A percentile compares a stretch with the other conserved stretches of the same genome.
Conservation (phyloP, 1,140 invertebrate species). For the Acromyrmex heyeri region DNA sequence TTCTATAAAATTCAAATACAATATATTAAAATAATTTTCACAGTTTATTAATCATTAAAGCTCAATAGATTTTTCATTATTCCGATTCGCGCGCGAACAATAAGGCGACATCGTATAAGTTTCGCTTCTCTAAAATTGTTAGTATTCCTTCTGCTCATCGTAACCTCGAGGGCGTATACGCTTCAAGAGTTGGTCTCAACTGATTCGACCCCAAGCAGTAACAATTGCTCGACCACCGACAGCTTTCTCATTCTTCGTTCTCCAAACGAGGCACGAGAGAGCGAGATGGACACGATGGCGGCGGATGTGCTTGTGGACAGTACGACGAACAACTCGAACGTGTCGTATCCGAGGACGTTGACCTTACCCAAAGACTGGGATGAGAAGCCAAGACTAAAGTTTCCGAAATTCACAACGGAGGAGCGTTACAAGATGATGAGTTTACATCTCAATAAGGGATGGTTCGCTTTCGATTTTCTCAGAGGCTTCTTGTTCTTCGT, state of each 20-base stretch:
- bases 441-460: constrained; percentile 86
- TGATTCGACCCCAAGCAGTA: constrained; percentile 63
- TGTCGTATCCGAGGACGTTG: constrained; percentile 79
- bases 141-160: constrained; percentile 71
- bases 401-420: constrained; percentile 79
- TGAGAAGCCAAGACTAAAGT: constrained; percentile 78
- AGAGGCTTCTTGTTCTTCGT: constrained; percentile 86
- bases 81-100: background rate
- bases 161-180: constrained; percentile 62
- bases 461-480: constrained; percentile 87
- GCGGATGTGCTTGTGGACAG: constrained; percentile 42
- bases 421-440: constrained; percentile 86
- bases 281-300: constrained; percentile 26
- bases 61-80: background rate
- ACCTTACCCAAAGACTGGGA: constrained; percentile 77
- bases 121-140: constrained; percentile 42
- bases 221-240: constrained; percentile 79
- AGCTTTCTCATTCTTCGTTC: constrained; percentile 75
- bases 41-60: background rate
- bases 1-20: background rate
- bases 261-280: constrained; percentile 36
- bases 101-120: background rate
- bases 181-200: constrained; percentile 68
- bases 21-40: background rate
- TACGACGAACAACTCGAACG: constrained; percentile 76